Evolutionary conservation across 1,140 invertebrate species (phyloP), one percentile per base, ranked within the genome.

Genomic region (Aphelenchoides besseyi): DNA sequence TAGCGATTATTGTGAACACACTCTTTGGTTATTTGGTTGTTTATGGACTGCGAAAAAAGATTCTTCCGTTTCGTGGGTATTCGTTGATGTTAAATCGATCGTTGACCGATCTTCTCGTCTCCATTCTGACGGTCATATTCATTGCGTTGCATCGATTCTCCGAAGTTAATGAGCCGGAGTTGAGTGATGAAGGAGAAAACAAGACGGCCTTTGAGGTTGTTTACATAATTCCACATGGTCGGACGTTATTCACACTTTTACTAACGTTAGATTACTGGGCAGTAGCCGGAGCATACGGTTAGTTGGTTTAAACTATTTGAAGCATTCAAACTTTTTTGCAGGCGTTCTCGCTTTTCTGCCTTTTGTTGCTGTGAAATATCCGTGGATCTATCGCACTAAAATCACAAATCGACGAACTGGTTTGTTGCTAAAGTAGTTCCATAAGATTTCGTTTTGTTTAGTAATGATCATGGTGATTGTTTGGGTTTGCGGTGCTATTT

Each of bases 231-330:
- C 75, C 75, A 9, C 70, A 78, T 55, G 75, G 75, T 1, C 16
- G 76, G 62, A 77, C 75, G 16, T 33, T 78, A 33, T 77, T 77
- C 57, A 77, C 75, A 3, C 72, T 77, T 5, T 52, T 77, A 5
- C 72, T 77, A 23, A 77, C 75, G 18, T 26, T 77, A 16, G 72
- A 77, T 48, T 77, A 76, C 53, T 77, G 75, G 75, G 75, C 75
- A 1, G 75, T 78, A 16, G 72, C 72, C 2, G 75, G 75, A 2
- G 71, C 73, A 16, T 77, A 77, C 48, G 76, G 71, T 2, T 64
- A 71, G 8, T 41, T 77, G 18, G 75, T n/a, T n/a, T n/a, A n/a
- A n/a, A n/a, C n/a, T n/a, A n/a, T n/a, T n/a, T n/a, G n/a, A n/a
- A n/a, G n/a, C n/a, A n/a, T n/a, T n/a, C n/a, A n/a, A n/a, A n/a